Evolutionary conservation across 1,140 invertebrate genomes (phyloP).

Genomic region (Tribolium madens): DNA sequence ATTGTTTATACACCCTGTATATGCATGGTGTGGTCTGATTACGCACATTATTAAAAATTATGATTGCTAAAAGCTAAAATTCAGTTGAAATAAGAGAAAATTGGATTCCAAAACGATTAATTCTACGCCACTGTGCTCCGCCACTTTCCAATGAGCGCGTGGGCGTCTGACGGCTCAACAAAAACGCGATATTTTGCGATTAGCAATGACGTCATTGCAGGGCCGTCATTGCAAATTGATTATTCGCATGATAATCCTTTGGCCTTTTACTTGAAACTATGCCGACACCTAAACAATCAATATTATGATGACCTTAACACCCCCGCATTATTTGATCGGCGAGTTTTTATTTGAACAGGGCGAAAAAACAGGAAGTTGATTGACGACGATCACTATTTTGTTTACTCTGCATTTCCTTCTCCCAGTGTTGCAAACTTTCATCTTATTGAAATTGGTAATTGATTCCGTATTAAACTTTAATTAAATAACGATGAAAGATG

Average conservation of each 20-base stretch:
- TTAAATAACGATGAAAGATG: neutral
- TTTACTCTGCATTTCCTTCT: neutral
- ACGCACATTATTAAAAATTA: too few relatives aligned
- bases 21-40: too few relatives aligned
- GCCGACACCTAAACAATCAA: constrained; percentile 19
- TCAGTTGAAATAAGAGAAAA: too few relatives aligned
- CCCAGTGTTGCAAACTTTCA: neutral
- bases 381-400: neutral
- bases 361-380: neutral
- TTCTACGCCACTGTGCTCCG: neutral
- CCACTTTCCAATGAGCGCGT: constrained; percentile 35
- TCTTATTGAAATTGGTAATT: neutral
- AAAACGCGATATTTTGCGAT: constrained; percentile 47
- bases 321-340: neutral
- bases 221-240: constrained; percentile 51
- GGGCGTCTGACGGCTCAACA: constrained; percentile 47
- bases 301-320: constrained; percentile 31
- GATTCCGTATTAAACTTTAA: neutral
- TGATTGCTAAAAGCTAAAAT: too few relatives aligned
- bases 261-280: constrained; percentile 37
- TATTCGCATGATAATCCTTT: constrained; percentile 41
- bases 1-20: too few relatives aligned
- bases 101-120: too few relatives aligned
- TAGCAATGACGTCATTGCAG: constrained; percentile 50
- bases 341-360: constrained; percentile 4